Evolutionary conservation across 23 tunicate genomes (phyloP), one percentile per base, ranked within the genome.

Genomic region (Ascidia mentula): DNA sequence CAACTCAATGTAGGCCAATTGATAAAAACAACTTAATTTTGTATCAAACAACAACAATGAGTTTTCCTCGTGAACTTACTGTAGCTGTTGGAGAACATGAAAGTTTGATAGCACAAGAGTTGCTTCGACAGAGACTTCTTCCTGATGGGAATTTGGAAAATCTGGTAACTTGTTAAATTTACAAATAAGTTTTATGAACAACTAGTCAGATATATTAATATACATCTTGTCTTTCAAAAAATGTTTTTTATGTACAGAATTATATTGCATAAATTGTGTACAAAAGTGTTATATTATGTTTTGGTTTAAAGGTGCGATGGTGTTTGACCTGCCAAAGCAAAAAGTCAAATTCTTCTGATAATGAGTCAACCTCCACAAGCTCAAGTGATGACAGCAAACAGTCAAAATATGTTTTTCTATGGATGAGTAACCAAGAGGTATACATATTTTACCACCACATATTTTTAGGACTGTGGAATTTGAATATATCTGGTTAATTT

Each of bases 401-500:
- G 8, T 77, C 78, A 32, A 82, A 82, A 73, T 77, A 82, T 73
- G 86, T 82, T 0, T 82, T 82, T 82, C 46, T 82, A 22, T 82
- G 86, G 86, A 82, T 82, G 86, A 72, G 79, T 40, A 82, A 73
- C 34, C 79, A 73, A 45, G 86, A 82, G 69, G 86, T 80, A 79
- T 6, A n/a, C n/a, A n/a, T n/a, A n/a, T n/a, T n/a, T n/a, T n/a
- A n/a, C n/a, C n/a, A n/a, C n/a, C n/a, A n/a, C n/a, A n/a, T n/a
- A n/a, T n/a, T n/a, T n/a, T n/a, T n/a, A n/a, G n/a, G n/a, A n/a
- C n/a, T n/a, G n/a, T n/a, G n/a, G n/a, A n/a, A n/a, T n/a, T n/a
- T n/a, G n/a, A n/a, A n/a, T n/a, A n/a, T n/a, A n/a, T n/a, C n/a
- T n/a, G n/a, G n/a, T n/a, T n/a, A n/a, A n/a, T n/a, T n/a, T n/a